Evolutionary conservation across 2,797 vertebrate species (phyloP), one percentile per base, ranked within the genome.

Genomic region (Harpagifer antarcticus): DNA sequence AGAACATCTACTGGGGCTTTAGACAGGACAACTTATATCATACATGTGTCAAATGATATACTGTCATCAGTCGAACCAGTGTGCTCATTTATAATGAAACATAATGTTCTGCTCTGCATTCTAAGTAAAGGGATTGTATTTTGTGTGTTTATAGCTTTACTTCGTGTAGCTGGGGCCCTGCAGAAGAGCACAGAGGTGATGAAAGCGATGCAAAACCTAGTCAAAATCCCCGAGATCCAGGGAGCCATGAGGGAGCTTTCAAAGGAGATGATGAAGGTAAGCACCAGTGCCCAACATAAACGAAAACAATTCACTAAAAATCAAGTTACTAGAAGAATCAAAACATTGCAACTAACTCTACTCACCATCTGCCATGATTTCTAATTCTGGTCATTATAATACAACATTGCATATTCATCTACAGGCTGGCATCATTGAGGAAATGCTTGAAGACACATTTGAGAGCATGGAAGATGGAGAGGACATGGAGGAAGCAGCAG

Each of bases 161-260:
- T 97, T 23, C 94, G 95, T 88, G 96, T 99, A 44, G 97, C 98
- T 0, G 98, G 98, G 2, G 94, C 97, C 0, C 56, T 99, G 72
- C 97, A 99, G 94, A 98, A 98, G 91, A 99, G 98, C 92, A 98
- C 98, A 58, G 98, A 99, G 72, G 98, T 99, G 70, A 99, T 99
- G 98, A 98, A 97, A 91, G 97, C 97, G 83, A 99, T 99, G 98
- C 98, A 99, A 86, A 98, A 64, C 68, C 92, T 99, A 2, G 90
- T 99, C 40, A 99, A 99, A 93, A 91, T 99, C 91, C 98, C 98
- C 19, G 98, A 99, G 94, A 96, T 99, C 87, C 98, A 99, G 91
- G 97, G 96, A 52, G 98, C 96, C 0, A 99, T 99, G 98, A 96
- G 96, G 78, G 98, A 99, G 0, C 91, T 99, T n/a, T 99, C 98